A percentile compares a stretch with the other conserved stretches of the same genome.
These are phyloP conservation scores for Eremophila alpestris DNA, from an alignment of 2,797 vertebrate species.

Conservation along the genomic window DNA sequence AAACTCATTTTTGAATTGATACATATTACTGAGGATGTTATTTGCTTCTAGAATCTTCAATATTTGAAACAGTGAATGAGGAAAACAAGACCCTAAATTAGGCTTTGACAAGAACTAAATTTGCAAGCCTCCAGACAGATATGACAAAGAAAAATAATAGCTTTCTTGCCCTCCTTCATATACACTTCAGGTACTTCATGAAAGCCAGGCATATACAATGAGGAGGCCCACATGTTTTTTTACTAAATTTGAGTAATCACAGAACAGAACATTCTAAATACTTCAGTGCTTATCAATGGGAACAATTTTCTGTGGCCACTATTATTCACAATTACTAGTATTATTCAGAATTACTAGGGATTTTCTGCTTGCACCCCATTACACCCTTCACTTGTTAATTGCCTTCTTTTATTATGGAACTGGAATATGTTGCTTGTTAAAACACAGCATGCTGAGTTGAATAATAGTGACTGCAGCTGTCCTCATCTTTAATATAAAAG, in stretches of 20 bases:
- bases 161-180: too few species aligned
- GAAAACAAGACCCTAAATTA: not conserved
- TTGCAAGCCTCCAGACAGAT: not conserved
- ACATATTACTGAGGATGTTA: not conserved
- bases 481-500: not conserved
- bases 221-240: not conserved
- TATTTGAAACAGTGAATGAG: not conserved
- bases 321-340: conserved; percentile 39
- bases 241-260: not conserved
- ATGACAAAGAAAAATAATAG: not conserved
- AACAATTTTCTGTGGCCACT: conserved; percentile 15
- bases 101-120: not conserved
- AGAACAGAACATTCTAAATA: conserved; percentile 33
- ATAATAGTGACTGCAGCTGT: not conserved
- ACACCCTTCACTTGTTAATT: not conserved
- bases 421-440: conserved; percentile 4
- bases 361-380: conserved; percentile 45
- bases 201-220: not conserved
- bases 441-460: conserved; percentile 25
- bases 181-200: not conserved
- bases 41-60: not conserved
- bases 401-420: not conserved
- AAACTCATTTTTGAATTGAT: not conserved
- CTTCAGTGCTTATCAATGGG: not conserved
- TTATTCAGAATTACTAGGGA: conserved; percentile 39